Conservation (phyloP, 2,113 vertebrate genomes). For the Erythrolamprus reginae region DNA sequence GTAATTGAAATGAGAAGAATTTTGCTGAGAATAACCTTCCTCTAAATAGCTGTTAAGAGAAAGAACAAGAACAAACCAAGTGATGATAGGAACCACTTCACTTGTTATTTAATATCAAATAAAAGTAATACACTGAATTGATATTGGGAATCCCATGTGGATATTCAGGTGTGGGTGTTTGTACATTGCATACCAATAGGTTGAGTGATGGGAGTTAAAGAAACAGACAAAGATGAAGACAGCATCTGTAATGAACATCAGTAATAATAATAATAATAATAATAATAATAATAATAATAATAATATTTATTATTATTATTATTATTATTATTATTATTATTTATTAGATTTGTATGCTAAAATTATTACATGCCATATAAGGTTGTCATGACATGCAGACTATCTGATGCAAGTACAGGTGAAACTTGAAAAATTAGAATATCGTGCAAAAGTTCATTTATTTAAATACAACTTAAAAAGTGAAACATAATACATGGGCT, state of each 20-base stretch:
- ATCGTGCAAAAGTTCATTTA: too few relatives aligned
- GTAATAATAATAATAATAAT: too few relatives aligned
- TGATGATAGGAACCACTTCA: constrained; percentile 21
- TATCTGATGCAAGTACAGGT: background rate
- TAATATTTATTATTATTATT: too few relatives aligned
- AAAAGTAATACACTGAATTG: constrained; percentile 26
- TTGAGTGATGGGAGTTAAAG: background rate
- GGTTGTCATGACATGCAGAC: background rate
- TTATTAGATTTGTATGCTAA: too few relatives aligned
- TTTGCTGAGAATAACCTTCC: constrained; percentile 35
- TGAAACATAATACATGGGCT: too few relatives aligned
- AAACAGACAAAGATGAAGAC: background rate
- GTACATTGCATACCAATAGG: background rate
- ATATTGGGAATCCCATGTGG: background rate
- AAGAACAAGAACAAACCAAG: constrained; percentile 8
- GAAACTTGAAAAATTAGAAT: too few relatives aligned
- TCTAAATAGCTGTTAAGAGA: constrained; percentile 25
- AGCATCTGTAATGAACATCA: background rate
- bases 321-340: too few relatives aligned
- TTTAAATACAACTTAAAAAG: too few relatives aligned
- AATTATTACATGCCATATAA: background rate
- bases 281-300: too few relatives aligned
- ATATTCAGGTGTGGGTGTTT: background rate
- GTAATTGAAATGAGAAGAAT: constrained; percentile 43
- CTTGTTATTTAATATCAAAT: background rate